phyloP scores from a whole-genome alignment of 2,113 vertebrate species.

The Gobius niger region DNA sequence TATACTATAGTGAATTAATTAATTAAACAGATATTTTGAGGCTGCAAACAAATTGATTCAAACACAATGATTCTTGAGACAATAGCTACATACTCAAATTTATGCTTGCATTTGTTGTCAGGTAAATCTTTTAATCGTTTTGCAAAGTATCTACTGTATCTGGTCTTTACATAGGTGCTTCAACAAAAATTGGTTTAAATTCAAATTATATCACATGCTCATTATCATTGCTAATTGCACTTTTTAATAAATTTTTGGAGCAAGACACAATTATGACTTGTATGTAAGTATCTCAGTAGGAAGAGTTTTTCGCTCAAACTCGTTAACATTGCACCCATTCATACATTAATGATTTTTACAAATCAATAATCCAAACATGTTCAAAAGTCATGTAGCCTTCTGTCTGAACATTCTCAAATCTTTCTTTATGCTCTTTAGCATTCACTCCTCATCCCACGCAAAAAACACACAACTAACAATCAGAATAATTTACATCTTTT shows the following conservation, averaged over 20 bases:
- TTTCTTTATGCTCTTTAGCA: slow-evolving; percentile 44
- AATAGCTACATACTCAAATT: slow-evolving; percentile 50
- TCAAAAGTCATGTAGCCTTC: slow-evolving; percentile 34
- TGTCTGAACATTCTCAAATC: slow-evolving; percentile 57
- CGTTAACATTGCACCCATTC: slow-evolving; percentile 61
- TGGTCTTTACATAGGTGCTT: slow-evolving; percentile 55
- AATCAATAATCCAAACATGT: slow-evolving; percentile 55
- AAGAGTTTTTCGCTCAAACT: slow-evolving; percentile 56
- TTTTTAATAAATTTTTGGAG: slow-evolving; percentile 74
- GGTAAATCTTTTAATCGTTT: slow-evolving; percentile 37
- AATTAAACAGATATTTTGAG: slow-evolving; percentile 29
- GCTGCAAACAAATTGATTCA: slow-evolving; percentile 49
- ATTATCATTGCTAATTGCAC: slow-evolving; percentile 81
- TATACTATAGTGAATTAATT: slow-evolving; percentile 26
- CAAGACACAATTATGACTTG: slow-evolving; percentile 49
- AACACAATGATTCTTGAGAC: slow-evolving; percentile 44
- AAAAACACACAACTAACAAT: slow-evolving; percentile 43
- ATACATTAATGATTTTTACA: slow-evolving; percentile 70
- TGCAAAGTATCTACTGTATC: slow-evolving; percentile 29
- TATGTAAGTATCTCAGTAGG: slow-evolving; percentile 54
- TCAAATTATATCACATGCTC: slow-evolving; percentile 69
- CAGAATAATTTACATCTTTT: slow-evolving; percentile 29
- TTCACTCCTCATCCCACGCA: slow-evolving; percentile 44
- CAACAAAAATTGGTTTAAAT: slow-evolving; percentile 70
- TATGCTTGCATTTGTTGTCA: neutral